Percentiles rank a stretch among this genome's conserved stretches.
phyloP scores from a whole-genome alignment of 2,888 invertebrate genomes.

The Parnassius orleans region DNA sequence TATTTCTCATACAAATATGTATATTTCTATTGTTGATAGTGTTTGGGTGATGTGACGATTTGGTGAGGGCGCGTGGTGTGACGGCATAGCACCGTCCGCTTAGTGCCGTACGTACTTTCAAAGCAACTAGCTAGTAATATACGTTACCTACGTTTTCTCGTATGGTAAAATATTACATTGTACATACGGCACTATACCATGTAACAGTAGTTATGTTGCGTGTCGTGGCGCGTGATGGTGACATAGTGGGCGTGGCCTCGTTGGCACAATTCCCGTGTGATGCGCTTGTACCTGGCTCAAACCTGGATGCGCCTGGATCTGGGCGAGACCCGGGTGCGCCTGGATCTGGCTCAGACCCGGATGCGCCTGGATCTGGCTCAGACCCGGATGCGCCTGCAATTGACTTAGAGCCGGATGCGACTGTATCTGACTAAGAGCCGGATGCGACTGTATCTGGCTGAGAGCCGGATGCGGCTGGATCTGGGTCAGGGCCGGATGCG shows the following conservation, averaged over 20 bases:
- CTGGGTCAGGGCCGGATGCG: constrained; percentile 41
- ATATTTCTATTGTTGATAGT: neutral
- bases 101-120: constrained; percentile 9
- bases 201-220: constrained; percentile 35
- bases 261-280: constrained; percentile 30
- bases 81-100: neutral
- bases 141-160: neutral
- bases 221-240: constrained; percentile 49
- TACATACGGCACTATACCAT: constrained; percentile 20
- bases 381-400: constrained; percentile 39
- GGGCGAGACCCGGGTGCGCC: constrained; percentile 29
- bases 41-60: neutral
- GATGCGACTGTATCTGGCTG: constrained; percentile 36
- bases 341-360: constrained; percentile 52
- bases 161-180: neutral
- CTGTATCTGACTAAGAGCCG: constrained; percentile 42
- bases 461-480: constrained; percentile 54
- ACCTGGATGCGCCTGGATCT: constrained; percentile 31
- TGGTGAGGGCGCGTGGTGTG: constrained; percentile 16
- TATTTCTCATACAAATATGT: neutral
- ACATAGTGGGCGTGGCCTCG: constrained; percentile 46
- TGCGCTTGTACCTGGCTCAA: constrained; percentile 38
- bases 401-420: constrained; percentile 39
- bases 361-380: constrained; percentile 44
- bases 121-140: constrained; percentile 9